These are phyloP conservation scores for Dryobates pubescens DNA, from an alignment of 2,797 vertebrate species.

Conservation along the genomic window DNA sequence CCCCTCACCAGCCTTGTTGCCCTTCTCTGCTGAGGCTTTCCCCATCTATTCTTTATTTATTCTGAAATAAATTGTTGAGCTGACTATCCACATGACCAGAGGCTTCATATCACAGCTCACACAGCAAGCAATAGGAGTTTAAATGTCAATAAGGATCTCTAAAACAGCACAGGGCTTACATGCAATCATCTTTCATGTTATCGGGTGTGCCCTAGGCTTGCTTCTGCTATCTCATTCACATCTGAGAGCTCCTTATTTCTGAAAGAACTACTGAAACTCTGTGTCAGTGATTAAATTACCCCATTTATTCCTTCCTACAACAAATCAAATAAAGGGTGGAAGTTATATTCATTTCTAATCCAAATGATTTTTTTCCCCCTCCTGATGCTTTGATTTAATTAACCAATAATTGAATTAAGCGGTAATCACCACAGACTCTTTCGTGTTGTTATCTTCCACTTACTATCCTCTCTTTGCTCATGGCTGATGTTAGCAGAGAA, in stretches of 20 bases:
- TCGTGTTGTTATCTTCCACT: constrained; percentile 3
- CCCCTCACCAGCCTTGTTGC: too few relatives aligned
- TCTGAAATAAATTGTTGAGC: neutral
- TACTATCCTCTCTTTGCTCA: neutral
- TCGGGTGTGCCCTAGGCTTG: neutral
- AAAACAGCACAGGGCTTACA: neutral
- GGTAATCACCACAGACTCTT: neutral
- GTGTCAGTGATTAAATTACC: constrained; percentile 46
- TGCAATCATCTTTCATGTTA: neutral
- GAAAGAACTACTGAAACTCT: constrained; percentile 51
- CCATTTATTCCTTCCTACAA: constrained; percentile 52
- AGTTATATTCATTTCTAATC: constrained; percentile 63
- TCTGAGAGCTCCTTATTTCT: constrained; percentile 28
- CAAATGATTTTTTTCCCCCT: constrained; percentile 44
- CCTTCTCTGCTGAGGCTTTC: neutral
- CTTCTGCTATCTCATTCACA: constrained; percentile 3
- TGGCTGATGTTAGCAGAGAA: constrained; percentile 37
- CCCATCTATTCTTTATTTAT: neutral
- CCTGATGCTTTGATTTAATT: constrained; percentile 68
- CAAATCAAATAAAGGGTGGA: constrained; percentile 66
- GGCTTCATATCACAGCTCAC: constrained; percentile 4
- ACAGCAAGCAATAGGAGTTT: neutral
- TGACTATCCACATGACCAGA: neutral
- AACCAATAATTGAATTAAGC: constrained; percentile 60
- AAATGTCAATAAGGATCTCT: constrained; percentile 31